Base-by-base conservation (phyloP, 2,888 invertebrate species). In the Dynastes grantii region DNA sequence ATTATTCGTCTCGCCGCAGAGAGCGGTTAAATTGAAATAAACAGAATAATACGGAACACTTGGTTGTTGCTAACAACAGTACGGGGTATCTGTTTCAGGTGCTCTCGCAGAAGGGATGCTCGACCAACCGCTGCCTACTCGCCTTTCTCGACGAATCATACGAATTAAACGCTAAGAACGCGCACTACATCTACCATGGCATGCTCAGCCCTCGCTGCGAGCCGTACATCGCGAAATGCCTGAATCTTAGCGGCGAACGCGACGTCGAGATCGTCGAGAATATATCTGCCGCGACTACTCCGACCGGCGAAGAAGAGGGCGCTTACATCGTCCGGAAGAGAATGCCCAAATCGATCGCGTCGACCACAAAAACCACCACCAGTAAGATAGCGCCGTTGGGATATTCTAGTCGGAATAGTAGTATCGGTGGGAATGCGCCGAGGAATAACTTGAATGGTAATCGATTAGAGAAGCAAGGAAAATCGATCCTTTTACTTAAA, bases 181-280 rank as follows among this genome's bases (percentile, higher is more conserved):
- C 70, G 6, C 68, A 76, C 71, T 45, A 68, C 40, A 76, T 79
- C 61, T 79, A 75, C 51, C 79, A 79, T 63, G 79, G 79, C 1
- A 79, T 79, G 79, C 11, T 79, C 5, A 68, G 64, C 6, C 79
- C 79, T 1, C 68, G 32, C n/a, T 79, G 79, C 53, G 79, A 79
- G 32, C 79, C 79, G 11, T 76, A 68, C 70, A 79, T 79, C 1
- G 76, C 79, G 29, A 76, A 76, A 49, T 27, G 49, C 3, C 51
- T 79, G 53, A 68, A 76, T 64, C 27, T 79, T 16, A 22, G 27
- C 11, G 2, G 2, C 8, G 67, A 76, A 6, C 27, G 68, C 2
- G 76, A 70, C n/a, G 61, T 79, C 32, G 76, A 79, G 40, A 76
- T 73, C 65, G 53, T 68, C 22, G 58, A 58, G 37, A 61, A 45